Evolutionary conservation across 2,113 vertebrate genomes (phyloP), one percentile per base, ranked within the genome.

Genomic region (Dolichotis patagonum): DNA sequence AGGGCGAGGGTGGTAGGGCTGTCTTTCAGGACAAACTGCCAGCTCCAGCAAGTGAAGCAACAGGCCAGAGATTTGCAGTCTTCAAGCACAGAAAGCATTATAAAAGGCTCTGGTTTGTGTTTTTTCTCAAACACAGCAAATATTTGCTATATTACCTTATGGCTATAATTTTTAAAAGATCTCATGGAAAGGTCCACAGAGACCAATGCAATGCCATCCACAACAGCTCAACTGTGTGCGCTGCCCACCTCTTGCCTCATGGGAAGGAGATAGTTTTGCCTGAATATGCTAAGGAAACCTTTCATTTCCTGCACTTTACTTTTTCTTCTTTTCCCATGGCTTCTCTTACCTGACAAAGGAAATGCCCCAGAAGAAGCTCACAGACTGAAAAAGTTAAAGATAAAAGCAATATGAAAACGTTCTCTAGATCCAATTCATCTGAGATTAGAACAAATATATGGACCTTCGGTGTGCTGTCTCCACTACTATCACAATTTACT

Each of bases 401-500:
- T 78, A 97, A 97, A 96, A 97, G 96, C 78, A 86, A 93, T 24
- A 7, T 32, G 35, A 93, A 89, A 96, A 95, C 94, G 12, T 5
- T 83, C 95, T 92, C 88, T 92, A 22, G 91, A 92, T 49, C 46
- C 75, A 60, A 56, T 97, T 88, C 89, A 84, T 75, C 77, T 60
- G 92, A 92, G 95, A 97, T 80, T 88, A 63, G 85, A 96, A 88
- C 2, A 3, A 96, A 98, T 62, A 58, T 94, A 82, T 83, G 95
- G 98, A 97, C 73, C 90, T 90, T 97, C 97, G 87, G 58, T 85
- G 85, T 85, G 91, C 80, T 98, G 97, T 97, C 97, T 97, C 97
- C 96, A 95, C 97, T 97, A 81, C 97, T 97, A 81, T 94, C 94
- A 88, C 92, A 95, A 97, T 94, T 97, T 98, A 89, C 96, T 96